phyloP scores from a whole-genome alignment of 37 sponge, comb jelly and placozoan genomes.

The Corticium candelabrum region DNA sequence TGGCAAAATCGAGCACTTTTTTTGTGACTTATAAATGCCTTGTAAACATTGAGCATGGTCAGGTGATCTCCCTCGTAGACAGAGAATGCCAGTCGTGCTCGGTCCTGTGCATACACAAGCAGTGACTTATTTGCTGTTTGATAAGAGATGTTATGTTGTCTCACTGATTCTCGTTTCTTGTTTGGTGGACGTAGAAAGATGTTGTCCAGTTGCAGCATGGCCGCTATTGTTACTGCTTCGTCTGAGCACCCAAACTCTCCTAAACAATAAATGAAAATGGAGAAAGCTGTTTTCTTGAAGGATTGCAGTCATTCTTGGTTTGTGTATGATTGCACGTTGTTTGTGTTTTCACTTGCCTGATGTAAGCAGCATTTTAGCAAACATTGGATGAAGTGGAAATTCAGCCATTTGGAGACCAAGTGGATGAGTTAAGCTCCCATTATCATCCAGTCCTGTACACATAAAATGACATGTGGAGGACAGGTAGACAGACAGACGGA shows the following conservation, averaged over 20 bases:
- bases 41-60: constrained; percentile 86
- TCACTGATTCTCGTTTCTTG: constrained; percentile 56
- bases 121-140: not conserved
- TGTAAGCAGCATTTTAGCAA: constrained; percentile 74
- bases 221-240: constrained; percentile 68
- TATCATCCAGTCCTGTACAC: constrained; percentile 54
- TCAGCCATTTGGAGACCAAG: constrained; percentile 82
- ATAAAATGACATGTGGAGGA: not conserved
- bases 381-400: constrained; percentile 85
- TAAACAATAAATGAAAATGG: too few relatives aligned
- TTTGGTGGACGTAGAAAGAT: constrained; percentile 52
- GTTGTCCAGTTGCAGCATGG: constrained; percentile 84
- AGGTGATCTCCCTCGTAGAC: constrained; percentile 87
- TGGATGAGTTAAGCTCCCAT: constrained; percentile 50
- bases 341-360: constrained; percentile 50
- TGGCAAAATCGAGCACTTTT: constrained; percentile 71
- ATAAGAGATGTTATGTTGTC: not conserved
- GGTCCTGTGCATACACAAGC: constrained; percentile 19
- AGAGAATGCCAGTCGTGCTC: constrained; percentile 49
- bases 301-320: too few relatives aligned
- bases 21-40: constrained; percentile 51
- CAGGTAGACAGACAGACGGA: too few relatives aligned
- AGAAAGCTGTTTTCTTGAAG: too few relatives aligned
- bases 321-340: not conserved
- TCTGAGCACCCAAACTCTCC: constrained; percentile 82